These are phyloP conservation scores for Cryptophagus acutangulus DNA, from an alignment of 2,888 invertebrate species.

Conservation along the genomic window DNA sequence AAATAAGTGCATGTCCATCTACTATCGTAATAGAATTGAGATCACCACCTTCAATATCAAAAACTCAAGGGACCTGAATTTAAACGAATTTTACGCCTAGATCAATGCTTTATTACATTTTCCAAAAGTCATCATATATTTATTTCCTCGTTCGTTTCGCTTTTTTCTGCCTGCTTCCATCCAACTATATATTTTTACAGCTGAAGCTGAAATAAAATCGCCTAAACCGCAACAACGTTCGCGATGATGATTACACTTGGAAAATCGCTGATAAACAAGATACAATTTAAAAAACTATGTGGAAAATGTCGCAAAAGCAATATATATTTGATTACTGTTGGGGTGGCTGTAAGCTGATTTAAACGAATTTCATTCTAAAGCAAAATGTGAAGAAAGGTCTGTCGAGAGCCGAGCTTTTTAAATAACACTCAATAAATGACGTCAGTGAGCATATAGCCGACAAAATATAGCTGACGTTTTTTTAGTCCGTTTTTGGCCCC, in stretches of 20 bases:
- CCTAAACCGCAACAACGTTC: background rate
- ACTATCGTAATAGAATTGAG: too few relatives aligned
- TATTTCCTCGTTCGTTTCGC: too few relatives aligned
- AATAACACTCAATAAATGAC: slow-evolving; percentile 43
- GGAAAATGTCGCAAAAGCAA: slow-evolving; percentile 40
- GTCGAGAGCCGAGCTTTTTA: slow-evolving; percentile 35
- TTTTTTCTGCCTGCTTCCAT: too few relatives aligned
- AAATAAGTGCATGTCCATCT: too few relatives aligned
- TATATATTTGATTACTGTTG: slow-evolving; percentile 40
- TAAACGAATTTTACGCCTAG: too few relatives aligned
- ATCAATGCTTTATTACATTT: too few relatives aligned
- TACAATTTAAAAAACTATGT: slow-evolving; percentile 44
- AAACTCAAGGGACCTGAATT: too few relatives aligned
- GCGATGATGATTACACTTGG: background rate
- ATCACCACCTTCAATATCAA: too few relatives aligned
- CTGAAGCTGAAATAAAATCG: too few relatives aligned
- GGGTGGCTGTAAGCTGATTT: slow-evolving; percentile 37
- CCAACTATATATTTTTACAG: too few relatives aligned
- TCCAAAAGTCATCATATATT: too few relatives aligned
- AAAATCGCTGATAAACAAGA: slow-evolving; percentile 38
- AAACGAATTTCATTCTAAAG: slow-evolving; percentile 36
- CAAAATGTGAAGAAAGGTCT: slow-evolving; percentile 27
- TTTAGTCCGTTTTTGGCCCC: background rate
- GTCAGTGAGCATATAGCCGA: slow-evolving; percentile 42
- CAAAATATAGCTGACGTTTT: slow-evolving; percentile 39